Evolutionary conservation across 2,888 invertebrate genomes (phyloP), one percentile per base, ranked within the genome.

Genomic region (Brachynemurus nebulosus): DNA sequence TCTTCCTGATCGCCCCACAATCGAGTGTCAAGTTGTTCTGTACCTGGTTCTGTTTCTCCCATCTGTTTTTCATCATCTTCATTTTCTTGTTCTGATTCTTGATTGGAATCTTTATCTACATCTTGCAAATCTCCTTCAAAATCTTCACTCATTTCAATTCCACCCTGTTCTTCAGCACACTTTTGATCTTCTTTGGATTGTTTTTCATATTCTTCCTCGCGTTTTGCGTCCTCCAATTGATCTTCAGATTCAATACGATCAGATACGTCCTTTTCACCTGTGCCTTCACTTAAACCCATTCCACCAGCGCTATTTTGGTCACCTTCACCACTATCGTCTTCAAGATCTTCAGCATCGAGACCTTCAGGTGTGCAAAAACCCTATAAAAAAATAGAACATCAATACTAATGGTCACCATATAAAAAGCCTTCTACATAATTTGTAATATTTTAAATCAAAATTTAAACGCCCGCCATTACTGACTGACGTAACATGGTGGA

Each of bases 291-390:
- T 4, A 96, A 68, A 0, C 96, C 96, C 59, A 88, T 83, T 5
- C 90, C 90, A 49, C 21, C 35, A 4, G 30, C n/a, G 2, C 71
- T 71, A 1, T 75, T 72, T 1, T 73, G 71, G 2, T 66, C 64
- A 49, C 69, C 67, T 17, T 73, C 74, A 9, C 75, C 79, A 18
- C 78, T 76, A 50, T 80, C 79, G 27, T 84, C 83, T 2, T 37
- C 20, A n/a, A 33, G n/a, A 4, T 11, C 30, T 30, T 30, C 30
- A 30, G 6, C 11, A 54, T 77, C 80, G 54, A 86, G 66, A 57
- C 92, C 93, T 3, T 84, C 78, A 0, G 95, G 93, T 39, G 89
- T 76, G 59, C 96, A 95, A 65, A 97, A 97, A 12, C 98, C 97
- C 71, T 77, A 57, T 27, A 52, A 44, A 37, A 45, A 47, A 49